Conservation (phyloP, 2,888 invertebrate species). For the Leptopilina syphax region DNA sequence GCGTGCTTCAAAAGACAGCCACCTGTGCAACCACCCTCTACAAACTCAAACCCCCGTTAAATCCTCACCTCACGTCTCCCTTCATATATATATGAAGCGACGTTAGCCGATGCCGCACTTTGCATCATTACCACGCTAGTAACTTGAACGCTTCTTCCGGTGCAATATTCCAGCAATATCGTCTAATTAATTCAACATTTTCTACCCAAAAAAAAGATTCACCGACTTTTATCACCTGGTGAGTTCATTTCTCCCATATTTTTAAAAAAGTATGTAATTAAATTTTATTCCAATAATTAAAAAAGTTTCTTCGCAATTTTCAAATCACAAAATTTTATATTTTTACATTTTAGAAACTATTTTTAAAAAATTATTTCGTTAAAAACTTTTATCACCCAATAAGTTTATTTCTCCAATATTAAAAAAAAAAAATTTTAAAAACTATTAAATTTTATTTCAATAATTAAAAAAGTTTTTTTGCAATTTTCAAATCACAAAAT, state of each 20-base stretch:
- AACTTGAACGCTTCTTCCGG: slow-evolving; percentile 52
- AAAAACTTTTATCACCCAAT: background rate
- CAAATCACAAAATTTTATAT: no score
- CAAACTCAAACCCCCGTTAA: slow-evolving; percentile 56
- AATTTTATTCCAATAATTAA: no score
- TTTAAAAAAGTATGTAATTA: no score
- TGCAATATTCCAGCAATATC: slow-evolving; percentile 1
- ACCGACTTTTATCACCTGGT: background rate
- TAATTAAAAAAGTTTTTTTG: no score
- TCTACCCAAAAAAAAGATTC: background rate
- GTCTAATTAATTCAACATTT: slow-evolving; percentile 39
- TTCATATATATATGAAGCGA: slow-evolving; percentile 68
- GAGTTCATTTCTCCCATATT: slow-evolving; percentile 14
- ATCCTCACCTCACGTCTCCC: slow-evolving; percentile 47
- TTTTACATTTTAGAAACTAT: no score
- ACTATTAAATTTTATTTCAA: no score
- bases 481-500: no score
- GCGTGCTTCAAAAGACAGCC: slow-evolving; percentile 58
- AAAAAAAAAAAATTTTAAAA: no score
- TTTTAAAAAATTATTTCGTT: no score
- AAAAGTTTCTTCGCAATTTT: no score
- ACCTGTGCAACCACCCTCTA: slow-evolving; percentile 61
- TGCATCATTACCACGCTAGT: slow-evolving; percentile 64
- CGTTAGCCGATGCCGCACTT: slow-evolving; percentile 65
- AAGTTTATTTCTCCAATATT: no score